These are phyloP conservation scores for Urosaurus nigricauda DNA, from an alignment of 2,797 vertebrate species.

Conservation along the genomic window DNA sequence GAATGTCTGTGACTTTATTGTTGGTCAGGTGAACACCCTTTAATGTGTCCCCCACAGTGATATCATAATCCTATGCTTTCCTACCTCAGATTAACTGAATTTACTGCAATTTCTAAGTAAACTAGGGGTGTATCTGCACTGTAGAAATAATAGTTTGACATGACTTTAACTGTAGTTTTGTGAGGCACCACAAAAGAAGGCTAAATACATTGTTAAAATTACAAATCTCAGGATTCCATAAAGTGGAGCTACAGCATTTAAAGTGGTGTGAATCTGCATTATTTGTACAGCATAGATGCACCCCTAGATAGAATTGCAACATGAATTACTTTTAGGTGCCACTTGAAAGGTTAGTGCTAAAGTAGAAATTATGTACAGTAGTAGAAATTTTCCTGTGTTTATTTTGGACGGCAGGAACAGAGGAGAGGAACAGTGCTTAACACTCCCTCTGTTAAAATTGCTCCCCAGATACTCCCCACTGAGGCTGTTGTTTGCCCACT, in stretches of 20 bases:
- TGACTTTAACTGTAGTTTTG: too few relatives aligned
- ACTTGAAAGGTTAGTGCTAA: not conserved
- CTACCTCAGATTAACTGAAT: not conserved
- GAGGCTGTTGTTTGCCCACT: not conserved
- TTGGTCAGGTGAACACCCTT: not conserved
- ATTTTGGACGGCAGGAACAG: not conserved
- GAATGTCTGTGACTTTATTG: conserved; percentile 11
- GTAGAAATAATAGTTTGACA: too few relatives aligned
- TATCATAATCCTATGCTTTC: not conserved
- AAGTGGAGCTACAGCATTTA: too few relatives aligned
- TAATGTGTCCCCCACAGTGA: not conserved
- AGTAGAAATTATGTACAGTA: not conserved
- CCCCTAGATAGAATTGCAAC: not conserved
- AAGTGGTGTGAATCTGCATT: too few relatives aligned
- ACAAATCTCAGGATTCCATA: too few relatives aligned
- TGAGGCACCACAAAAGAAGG: too few relatives aligned
- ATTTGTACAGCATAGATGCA: too few relatives aligned
- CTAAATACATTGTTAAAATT: too few relatives aligned
- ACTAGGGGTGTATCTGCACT: too few relatives aligned
- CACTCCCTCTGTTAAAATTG: too few relatives aligned
- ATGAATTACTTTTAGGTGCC: not conserved
- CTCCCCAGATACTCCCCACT: too few relatives aligned
- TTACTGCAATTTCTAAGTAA: not conserved
- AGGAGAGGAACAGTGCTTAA: too few relatives aligned
- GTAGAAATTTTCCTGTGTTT: not conserved